phyloP scores from a whole-genome alignment of 2,113 vertebrate species.

The Vanacampus margaritifer region DNA sequence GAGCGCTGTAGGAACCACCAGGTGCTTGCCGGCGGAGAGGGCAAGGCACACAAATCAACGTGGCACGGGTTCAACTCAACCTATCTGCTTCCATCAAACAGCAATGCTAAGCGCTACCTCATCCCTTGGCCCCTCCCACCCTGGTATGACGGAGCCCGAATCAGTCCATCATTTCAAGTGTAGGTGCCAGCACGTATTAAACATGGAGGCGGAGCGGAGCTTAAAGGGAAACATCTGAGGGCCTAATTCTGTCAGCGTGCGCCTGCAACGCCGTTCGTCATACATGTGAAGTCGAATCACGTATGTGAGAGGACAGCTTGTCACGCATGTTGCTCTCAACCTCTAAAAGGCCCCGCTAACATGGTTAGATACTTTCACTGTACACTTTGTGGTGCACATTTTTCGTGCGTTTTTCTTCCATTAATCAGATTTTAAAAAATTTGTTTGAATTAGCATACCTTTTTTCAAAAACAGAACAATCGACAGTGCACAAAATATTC shows the following conservation, averaged over 20 bases:
- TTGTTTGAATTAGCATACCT: no score
- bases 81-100: conserved; percentile 20
- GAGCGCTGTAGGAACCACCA: conserved; percentile 33
- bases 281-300: not conserved
- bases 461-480: no score
- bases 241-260: conserved; percentile 7
- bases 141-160: conserved; percentile 6
- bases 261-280: not conserved
- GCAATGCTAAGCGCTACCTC: conserved; percentile 4
- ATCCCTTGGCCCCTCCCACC: not conserved
- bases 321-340: not conserved
- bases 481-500: no score
- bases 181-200: not conserved
- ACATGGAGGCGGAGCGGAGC: conserved; percentile 5
- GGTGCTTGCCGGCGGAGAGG: no score
- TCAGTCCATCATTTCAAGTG: conserved; percentile 6
- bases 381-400: no score
- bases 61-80: conserved; percentile 26
- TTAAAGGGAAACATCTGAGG: conserved; percentile 4
- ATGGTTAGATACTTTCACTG: not conserved
- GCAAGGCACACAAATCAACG: conserved; percentile 24
- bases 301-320: not conserved
- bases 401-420: no score
- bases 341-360: not conserved
- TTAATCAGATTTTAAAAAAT: no score